Base-by-base conservation (phyloP, 2,113 vertebrate species). In the Melanostigma gelatinosum region DNA sequence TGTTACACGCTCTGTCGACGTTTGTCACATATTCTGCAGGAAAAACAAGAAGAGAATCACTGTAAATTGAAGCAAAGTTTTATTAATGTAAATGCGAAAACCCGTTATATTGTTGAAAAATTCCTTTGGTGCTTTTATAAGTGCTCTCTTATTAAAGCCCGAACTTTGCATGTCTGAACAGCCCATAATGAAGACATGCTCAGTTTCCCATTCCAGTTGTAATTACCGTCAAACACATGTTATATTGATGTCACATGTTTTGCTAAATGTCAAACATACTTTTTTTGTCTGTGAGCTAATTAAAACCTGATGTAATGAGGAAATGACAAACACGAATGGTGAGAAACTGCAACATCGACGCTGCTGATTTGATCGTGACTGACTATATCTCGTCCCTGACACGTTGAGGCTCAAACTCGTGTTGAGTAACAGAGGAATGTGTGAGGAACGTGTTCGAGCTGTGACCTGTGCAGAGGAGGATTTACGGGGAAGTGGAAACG, bases 11-110 rank as follows among this genome's bases (percentile, higher is more conserved):
- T 73, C 79, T 48, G 65, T 13, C 0, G 40, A 42, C 22, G 46
- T 65, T 55, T 38, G 52, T 69, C 46, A 69, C 60, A 40, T 72
- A 27, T 38, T 80, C 88, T 91, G 87, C 60, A 80, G 40, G 27
- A 62, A 83, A 72, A 0, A 54, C 72, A 63, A 52, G 7, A 44
- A 48, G 55, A 34, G 11, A 3, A 3, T 68, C 13, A 67, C 46
- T 54, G 54, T 27, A 68, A n/a, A 55, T 3, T 22, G 3, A 55
- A 18, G 74, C 10, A 48, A 27, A 8, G 32, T 63, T 71, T 40
- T 18, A 48, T 72, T 50, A 4, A 27, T 55, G 22, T 18, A 20
- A 15, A 52, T 16, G 40, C 7, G 38, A 34, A 34, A 34, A 6
- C 6, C 5, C 34, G 34, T 70, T 29, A 24, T 3, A 54, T 55